A percentile compares a stretch with the other conserved stretches of the same genome.
Conservation (phyloP, 2,888 invertebrate genomes). For the Lasioglossum vierecki region DNA sequence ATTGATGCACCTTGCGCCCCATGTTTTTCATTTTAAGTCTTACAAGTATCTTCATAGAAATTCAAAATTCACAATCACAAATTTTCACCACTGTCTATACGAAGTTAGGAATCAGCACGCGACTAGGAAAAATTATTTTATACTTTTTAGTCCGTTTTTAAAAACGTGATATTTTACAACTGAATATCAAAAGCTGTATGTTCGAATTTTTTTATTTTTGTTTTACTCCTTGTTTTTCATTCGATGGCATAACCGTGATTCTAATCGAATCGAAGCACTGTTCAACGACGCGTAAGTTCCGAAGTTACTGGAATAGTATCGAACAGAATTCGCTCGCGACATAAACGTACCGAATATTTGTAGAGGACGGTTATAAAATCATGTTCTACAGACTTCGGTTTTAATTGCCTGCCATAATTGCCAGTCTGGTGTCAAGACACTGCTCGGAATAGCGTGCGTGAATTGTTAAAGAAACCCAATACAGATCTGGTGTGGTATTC, state of each 20-base stretch:
- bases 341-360: background rate
- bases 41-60: no score
- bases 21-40: no score
- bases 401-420: slow-evolving; percentile 25
- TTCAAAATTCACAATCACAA: no score
- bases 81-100: no score
- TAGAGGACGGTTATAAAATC: slow-evolving; percentile 6
- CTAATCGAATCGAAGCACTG: background rate
- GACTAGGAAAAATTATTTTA: no score
- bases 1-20: no score
- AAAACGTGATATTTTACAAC: background rate
- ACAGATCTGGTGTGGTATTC: background rate
- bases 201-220: background rate
- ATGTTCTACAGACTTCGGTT: background rate
- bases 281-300: background rate
- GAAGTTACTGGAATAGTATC: slow-evolving; percentile 1
- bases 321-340: background rate
- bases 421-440: background rate
- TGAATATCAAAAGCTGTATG: background rate
- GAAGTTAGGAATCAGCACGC: no score
- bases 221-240: no score
- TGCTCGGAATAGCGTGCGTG: background rate
- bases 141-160: no score
- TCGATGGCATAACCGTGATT: background rate
- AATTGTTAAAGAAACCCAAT: slow-evolving; percentile 10